Percentiles rank a stretch among this genome's conserved stretches.
These are phyloP conservation scores for Ips typographus DNA, from an alignment of 1,140 invertebrate genomes.

Conservation along the genomic window DNA sequence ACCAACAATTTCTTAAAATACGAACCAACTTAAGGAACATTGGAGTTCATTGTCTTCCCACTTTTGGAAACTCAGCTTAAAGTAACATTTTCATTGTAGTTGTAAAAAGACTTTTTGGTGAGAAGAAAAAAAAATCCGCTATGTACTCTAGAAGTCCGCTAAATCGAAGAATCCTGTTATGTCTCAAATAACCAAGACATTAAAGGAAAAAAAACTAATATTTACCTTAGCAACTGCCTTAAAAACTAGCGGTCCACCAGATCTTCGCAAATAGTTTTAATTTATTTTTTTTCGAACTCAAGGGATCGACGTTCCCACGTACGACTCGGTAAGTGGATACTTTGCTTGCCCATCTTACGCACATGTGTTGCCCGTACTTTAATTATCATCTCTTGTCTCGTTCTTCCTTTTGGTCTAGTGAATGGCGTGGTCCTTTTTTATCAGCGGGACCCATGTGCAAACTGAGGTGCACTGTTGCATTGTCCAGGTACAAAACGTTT, in stretches of 20 bases:
- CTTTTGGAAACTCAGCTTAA: too few species aligned
- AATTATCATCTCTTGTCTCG: conserved; percentile 21
- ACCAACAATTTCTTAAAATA: too few species aligned
- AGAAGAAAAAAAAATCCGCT: too few species aligned
- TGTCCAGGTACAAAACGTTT: conserved; percentile 48
- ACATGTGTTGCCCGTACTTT: conserved; percentile 26
- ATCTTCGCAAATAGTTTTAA: conserved; percentile 26
- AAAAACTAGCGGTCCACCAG: conserved; percentile 16
- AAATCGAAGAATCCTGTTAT: neutral
- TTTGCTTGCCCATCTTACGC: conserved; percentile 29
- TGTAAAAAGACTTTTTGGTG: too few species aligned
- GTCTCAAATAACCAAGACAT: conserved; percentile 1
- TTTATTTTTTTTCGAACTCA: conserved; percentile 25
- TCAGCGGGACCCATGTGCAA: conserved; percentile 41
- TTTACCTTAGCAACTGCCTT: conserved; percentile 1
- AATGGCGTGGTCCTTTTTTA: neutral
- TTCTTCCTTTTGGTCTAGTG: neutral
- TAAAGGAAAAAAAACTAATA: conserved; percentile 15
- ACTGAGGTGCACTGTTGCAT: conserved; percentile 46
- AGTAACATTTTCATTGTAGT: too few species aligned
- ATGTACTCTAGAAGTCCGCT: too few species aligned
- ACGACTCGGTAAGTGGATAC: conserved; percentile 30
- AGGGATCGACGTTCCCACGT: conserved; percentile 26
- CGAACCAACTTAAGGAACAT: too few species aligned
- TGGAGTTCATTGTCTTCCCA: too few species aligned